Percentiles rank a stretch among this genome's conserved stretches.
phyloP scores from a whole-genome alignment of 1,140 invertebrate species.

The Oscheius sp. region DNA sequence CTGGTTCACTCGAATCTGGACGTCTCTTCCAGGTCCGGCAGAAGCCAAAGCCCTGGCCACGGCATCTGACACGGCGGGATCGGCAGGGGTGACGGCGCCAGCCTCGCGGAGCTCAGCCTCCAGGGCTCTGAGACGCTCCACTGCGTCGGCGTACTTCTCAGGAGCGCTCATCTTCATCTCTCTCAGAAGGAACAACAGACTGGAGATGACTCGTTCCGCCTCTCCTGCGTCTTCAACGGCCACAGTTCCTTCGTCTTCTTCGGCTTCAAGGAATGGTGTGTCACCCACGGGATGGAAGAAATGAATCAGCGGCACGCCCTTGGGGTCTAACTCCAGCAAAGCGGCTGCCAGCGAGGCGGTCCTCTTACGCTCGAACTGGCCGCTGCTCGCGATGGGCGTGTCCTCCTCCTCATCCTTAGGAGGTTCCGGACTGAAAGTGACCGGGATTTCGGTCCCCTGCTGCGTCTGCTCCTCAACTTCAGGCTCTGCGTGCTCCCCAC shows the following conservation, averaged over 20 bases:
- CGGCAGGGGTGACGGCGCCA: constrained; percentile 45
- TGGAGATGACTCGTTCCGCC: constrained; percentile 22
- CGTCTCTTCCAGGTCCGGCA: constrained; percentile 46
- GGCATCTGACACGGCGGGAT: constrained; percentile 46
- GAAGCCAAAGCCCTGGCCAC: constrained; percentile 48
- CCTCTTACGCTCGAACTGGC: constrained; percentile 38
- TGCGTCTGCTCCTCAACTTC: constrained; percentile 17
- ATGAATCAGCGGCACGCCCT: constrained; percentile 29
- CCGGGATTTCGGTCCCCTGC: constrained; percentile 18
- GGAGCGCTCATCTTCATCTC: constrained; percentile 43
- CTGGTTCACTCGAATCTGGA: constrained; percentile 58
- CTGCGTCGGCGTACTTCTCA: constrained; percentile 42
- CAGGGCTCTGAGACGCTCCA: constrained; percentile 51
- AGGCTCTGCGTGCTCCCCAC: constrained; percentile 41
- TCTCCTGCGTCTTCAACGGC: constrained; percentile 18
- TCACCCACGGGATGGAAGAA: constrained; percentile 26
- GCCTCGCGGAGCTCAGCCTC: constrained; percentile 49
- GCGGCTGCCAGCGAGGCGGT: constrained; percentile 40
- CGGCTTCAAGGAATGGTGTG: constrained; percentile 24
- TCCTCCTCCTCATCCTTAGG: constrained; percentile 19
- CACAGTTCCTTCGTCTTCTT: constrained; percentile 26
- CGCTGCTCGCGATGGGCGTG: constrained; percentile 30
- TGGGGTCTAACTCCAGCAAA: constrained; percentile 25
- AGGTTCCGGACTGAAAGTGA: background rate
- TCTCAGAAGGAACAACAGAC: constrained; percentile 34